Evolutionary conservation across 2,888 invertebrate genomes (phyloP), one percentile per base, ranked within the genome.

Genomic region (Aleiodes alternator): DNA sequence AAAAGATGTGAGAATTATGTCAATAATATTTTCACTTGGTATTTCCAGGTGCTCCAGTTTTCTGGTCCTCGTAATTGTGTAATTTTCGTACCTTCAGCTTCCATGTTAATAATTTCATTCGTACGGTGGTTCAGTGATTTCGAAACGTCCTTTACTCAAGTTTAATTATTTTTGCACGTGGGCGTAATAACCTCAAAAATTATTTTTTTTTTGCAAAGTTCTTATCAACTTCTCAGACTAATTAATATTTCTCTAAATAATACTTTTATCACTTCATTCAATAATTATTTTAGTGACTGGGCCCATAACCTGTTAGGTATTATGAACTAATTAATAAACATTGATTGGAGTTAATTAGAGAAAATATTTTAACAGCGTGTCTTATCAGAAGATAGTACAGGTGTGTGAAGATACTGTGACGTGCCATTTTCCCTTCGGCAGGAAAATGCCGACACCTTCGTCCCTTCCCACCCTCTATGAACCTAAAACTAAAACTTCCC

Each of bases 41-140:
- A 55, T 16, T n/a, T 55, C 55, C 55, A 55, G 7, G 16, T 55
- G 16, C 55, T 55, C 16, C 55, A 55, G 16, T 55, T 55, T 16
- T 55, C 55, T 4, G 16, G 14, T 55, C 55, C 55, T 55, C 16
- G n/a, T n/a, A 55, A 16, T 55, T 55, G 7, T 55, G 7, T 55
- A 8, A 55, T 55, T 16, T 55, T 55, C 7, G 55, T 55, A 14
- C 16, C 16, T 16, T 6, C 55, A 14, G 14, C 4, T 4, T 55
- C 55, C 55, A 55, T 55, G 16, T 16, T n/a, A 8, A 16, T 16
- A 7, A 55, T n/a, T 14, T 55, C 1, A 8, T 55, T 34, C 34
- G 34, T 6, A 34, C 3, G 34, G 4, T 6, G 34, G 34, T 34
- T 34, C 34, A 34, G 4, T 3, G 34, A 34, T 34, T 34, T 34